Evolutionary conservation across 2,113 vertebrate species (phyloP).

Genomic region (Stigmatopora argus): DNA sequence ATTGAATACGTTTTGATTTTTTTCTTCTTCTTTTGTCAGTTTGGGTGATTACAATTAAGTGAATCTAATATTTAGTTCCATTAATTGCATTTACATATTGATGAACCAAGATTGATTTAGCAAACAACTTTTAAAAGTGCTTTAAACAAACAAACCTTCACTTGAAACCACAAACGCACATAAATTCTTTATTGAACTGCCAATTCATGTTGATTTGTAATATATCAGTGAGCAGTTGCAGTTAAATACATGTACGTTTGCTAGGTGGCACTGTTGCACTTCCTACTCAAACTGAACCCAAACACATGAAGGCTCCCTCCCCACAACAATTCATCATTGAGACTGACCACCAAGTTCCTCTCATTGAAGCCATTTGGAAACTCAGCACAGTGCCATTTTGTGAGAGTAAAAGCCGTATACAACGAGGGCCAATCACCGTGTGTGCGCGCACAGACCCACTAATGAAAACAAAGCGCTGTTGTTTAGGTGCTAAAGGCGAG

Average conservation of each 20-base stretch:
- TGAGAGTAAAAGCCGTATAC: background rate
- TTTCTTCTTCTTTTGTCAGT: too few relatives aligned
- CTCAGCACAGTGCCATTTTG: background rate
- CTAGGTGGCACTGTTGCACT: slow-evolving; percentile 75
- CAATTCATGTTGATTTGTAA: background rate
- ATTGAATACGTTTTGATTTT: too few relatives aligned
- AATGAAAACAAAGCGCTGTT: background rate
- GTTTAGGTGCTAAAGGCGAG: background rate
- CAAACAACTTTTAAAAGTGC: too few relatives aligned
- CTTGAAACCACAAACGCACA: background rate
- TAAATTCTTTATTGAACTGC: background rate
- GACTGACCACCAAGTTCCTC: slow-evolving; percentile 14
- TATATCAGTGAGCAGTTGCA: background rate
- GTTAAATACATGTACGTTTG: slow-evolving; percentile 16
- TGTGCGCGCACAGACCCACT: background rate
- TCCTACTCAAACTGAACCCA: slow-evolving; percentile 15
- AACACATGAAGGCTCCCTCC: slow-evolving; percentile 1
- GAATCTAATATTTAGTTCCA: too few relatives aligned
- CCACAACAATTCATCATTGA: slow-evolving; percentile 48
- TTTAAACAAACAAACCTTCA: background rate
- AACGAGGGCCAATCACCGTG: background rate
- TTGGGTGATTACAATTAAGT: too few relatives aligned
- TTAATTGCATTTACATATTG: too few relatives aligned
- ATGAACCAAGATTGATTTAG: too few relatives aligned
- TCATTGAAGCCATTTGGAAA: slow-evolving; percentile 25